Conservation (phyloP, 2,888 invertebrate genomes). For the Stegophylla sp. region DNA sequence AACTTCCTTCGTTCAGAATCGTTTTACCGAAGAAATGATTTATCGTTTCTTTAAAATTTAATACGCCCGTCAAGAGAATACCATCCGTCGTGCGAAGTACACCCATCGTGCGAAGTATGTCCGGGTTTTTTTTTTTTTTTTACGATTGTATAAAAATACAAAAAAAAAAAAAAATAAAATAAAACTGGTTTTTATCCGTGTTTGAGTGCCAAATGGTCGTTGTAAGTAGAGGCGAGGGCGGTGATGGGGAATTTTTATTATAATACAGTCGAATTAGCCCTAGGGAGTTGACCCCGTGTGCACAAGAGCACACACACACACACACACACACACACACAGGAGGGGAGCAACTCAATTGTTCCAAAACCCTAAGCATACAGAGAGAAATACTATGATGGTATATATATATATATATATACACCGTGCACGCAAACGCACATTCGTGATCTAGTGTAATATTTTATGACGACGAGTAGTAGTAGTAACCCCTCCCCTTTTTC, state of each 20-base stretch:
- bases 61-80: too few species aligned
- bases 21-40: too few species aligned
- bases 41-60: too few species aligned
- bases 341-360: slow-evolving; percentile 48
- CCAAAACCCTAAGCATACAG: slow-evolving; percentile 32
- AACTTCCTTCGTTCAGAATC: too few species aligned
- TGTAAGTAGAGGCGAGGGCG: slow-evolving; percentile 34
- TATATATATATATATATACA: too few species aligned
- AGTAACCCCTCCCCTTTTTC: slow-evolving; percentile 9
- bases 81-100: too few species aligned
- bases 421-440: not conserved
- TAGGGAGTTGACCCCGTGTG: slow-evolving; percentile 5
- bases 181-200: slow-evolving; percentile 49
- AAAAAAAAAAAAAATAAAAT: slow-evolving; percentile 23
- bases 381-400: too few species aligned
- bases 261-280: slow-evolving; percentile 50
- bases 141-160: slow-evolving; percentile 17
- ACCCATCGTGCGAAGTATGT: too few species aligned
- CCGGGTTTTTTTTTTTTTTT: too few species aligned
- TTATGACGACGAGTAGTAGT: not conserved
- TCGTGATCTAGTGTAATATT: slow-evolving; percentile 4
- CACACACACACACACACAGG: too few species aligned
- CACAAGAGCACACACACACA: not conserved
- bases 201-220: slow-evolving; percentile 50
- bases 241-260: not conserved